A percentile compares a stretch with the other conserved stretches of the same genome.
Evolutionary conservation across 2,113 vertebrate genomes (phyloP).

Genomic region (Petaurus breviceps): DNA sequence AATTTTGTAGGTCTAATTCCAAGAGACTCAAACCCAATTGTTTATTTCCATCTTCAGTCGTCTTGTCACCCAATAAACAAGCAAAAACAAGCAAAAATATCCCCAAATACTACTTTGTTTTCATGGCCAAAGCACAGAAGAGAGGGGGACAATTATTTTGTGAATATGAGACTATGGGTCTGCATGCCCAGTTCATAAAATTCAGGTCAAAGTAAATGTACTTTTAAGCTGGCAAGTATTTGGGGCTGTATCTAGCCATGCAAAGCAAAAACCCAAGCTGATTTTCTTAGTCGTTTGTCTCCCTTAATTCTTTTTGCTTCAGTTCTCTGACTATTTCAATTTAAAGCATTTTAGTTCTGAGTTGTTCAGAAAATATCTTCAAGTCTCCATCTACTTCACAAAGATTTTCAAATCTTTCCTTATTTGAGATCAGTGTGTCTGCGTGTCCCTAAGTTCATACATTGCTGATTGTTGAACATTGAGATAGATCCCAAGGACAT

Average conservation of each 20-base stretch:
- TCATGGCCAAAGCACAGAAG: background rate
- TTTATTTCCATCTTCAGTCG: background rate
- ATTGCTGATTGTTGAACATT: background rate
- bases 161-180: background rate
- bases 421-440: background rate
- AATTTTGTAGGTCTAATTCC: background rate
- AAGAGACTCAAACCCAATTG: background rate
- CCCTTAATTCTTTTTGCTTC: background rate
- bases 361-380: background rate
- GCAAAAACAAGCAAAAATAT: background rate
- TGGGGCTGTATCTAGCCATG: background rate
- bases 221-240: background rate
- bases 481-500: background rate
- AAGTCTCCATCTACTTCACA: background rate
- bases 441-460: background rate
- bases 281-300: background rate
- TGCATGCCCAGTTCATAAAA: background rate
- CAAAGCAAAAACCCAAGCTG: background rate
- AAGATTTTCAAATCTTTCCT: background rate
- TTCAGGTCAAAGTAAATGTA: background rate
- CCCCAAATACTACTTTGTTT: background rate
- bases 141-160: background rate
- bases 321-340: background rate
- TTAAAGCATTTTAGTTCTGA: background rate
- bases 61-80: background rate